These are phyloP conservation scores for Drosophila nigricruria DNA, from an alignment of 2,888 invertebrate genomes.

Conservation along the genomic window DNA sequence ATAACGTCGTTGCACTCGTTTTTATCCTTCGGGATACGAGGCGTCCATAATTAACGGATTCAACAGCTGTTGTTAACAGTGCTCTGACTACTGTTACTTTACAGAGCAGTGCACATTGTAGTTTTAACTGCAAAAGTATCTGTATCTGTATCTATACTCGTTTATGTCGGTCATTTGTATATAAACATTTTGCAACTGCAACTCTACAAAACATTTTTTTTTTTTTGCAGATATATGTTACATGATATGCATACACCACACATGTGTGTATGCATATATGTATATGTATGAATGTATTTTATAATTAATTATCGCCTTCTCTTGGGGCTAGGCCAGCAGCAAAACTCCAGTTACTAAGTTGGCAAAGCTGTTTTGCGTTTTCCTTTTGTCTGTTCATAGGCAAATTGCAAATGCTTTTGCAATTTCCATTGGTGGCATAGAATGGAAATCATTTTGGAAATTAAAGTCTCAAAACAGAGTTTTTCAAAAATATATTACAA, in stretches of 20 bases:
- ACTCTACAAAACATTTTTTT: neutral
- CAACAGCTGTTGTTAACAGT: constrained; percentile 52
- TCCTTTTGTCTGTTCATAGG: constrained; percentile 36
- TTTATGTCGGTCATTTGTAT: constrained; percentile 46
- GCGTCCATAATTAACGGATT: neutral
- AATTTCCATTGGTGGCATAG: neutral
- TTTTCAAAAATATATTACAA: too few relatives aligned
- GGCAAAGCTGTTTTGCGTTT: constrained; percentile 20
- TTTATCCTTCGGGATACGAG: constrained; percentile 56
- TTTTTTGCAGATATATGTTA: neutral
- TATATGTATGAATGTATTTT: constrained; percentile 17
- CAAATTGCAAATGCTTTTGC: neutral
- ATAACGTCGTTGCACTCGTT: constrained; percentile 71
- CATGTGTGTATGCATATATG: neutral
- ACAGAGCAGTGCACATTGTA: constrained; percentile 10
- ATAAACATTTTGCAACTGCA: constrained; percentile 19
- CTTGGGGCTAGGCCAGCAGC: constrained; percentile 53
- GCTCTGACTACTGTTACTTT: constrained; percentile 28
- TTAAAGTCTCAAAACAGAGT: constrained; percentile 9
- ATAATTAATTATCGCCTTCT: constrained; percentile 52
- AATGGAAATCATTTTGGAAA: constrained; percentile 29
- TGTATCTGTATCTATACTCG: constrained; percentile 45
- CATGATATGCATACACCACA: neutral
- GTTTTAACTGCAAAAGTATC: constrained; percentile 16
- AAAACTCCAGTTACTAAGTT: constrained; percentile 15